These are phyloP conservation scores for Lysandra coridon DNA, from an alignment of 2,888 invertebrate species.

Conservation along the genomic window DNA sequence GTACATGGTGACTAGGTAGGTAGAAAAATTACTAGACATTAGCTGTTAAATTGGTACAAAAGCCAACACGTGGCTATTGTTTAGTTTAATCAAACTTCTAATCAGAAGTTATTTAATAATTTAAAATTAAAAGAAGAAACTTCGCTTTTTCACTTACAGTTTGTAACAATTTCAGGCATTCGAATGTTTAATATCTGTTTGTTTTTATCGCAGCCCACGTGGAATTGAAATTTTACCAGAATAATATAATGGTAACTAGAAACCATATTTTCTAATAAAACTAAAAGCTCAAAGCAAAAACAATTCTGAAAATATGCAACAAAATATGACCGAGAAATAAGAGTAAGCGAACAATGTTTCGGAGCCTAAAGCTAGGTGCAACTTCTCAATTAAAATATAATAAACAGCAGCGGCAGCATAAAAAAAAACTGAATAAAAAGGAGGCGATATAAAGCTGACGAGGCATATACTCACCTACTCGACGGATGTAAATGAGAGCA, in stretches of 20 bases:
- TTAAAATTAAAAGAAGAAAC: too few species aligned
- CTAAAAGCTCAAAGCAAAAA: background rate
- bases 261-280: background rate
- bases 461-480: slow-evolving; percentile 65
- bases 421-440: slow-evolving; percentile 47
- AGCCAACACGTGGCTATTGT: too few species aligned
- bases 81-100: too few species aligned
- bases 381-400: slow-evolving; percentile 2
- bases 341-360: background rate
- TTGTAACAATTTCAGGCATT: background rate
- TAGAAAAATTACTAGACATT: too few species aligned
- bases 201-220: background rate
- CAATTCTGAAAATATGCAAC: background rate
- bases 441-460: slow-evolving; percentile 59
- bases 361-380: background rate
- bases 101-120: too few species aligned
- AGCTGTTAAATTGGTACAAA: too few species aligned
- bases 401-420: slow-evolving; percentile 17
- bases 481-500: slow-evolving; percentile 69
- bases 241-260: background rate
- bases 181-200: background rate
- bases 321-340: background rate
- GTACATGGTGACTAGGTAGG: too few species aligned
- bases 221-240: background rate
- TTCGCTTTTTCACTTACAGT: background rate